Evolutionary conservation across 2,113 vertebrate species (phyloP).

Genomic region (Zosterops japonicus): DNA sequence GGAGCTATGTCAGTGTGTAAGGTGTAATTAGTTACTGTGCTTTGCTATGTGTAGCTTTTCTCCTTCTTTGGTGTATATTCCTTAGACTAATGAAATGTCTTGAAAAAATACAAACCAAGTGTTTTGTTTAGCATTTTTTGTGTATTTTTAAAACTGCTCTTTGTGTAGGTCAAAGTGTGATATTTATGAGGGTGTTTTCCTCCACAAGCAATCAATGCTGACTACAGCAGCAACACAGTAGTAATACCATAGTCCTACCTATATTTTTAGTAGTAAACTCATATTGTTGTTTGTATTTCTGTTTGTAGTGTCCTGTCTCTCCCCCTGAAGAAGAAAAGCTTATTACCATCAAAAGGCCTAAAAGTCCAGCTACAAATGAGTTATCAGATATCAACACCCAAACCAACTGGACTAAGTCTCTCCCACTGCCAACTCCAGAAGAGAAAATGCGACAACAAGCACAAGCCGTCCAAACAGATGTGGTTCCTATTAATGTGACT

Average conservation of each 20-base stretch:
- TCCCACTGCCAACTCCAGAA: slow-evolving; percentile 91
- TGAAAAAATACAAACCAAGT: background rate
- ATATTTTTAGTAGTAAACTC: background rate
- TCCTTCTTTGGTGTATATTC: background rate
- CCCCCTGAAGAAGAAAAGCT: slow-evolving; percentile 86
- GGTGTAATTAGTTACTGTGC: background rate
- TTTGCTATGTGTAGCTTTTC: background rate
- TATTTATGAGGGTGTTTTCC: background rate
- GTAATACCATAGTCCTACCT: background rate
- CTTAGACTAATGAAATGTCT: background rate
- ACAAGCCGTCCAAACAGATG: slow-evolving; percentile 87
- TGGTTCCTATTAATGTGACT: slow-evolving; percentile 94
- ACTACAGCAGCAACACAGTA: background rate
- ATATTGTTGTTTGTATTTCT: background rate
- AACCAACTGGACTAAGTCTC: slow-evolving; percentile 81
- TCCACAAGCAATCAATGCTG: rapidly evolving
- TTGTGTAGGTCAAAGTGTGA: background rate
- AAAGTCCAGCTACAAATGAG: slow-evolving; percentile 78
- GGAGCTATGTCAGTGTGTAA: background rate
- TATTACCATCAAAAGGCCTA: slow-evolving; percentile 80
- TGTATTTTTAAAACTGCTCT: background rate
- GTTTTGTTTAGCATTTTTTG: background rate
- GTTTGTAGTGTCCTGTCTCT: slow-evolving; percentile 80
- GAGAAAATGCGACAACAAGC: slow-evolving; percentile 95
- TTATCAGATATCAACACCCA: slow-evolving; percentile 81